Percentiles rank a stretch among this genome's conserved stretches.
phyloP scores from a whole-genome alignment of 2,113 vertebrate species.

The Heterochromis multidens region DNA sequence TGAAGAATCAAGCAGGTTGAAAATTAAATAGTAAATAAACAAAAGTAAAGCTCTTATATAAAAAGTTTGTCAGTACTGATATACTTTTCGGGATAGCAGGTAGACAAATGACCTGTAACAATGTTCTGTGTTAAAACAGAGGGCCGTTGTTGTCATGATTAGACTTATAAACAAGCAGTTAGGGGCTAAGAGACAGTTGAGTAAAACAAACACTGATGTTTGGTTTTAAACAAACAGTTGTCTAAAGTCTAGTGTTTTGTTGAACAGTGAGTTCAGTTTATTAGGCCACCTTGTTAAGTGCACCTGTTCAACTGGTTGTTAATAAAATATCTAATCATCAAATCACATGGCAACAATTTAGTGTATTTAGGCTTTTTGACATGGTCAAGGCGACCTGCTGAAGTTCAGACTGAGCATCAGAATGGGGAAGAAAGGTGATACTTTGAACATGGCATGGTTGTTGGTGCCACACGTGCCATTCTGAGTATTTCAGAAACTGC shows the following conservation, averaged over 20 bases:
- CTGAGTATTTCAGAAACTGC: not conserved
- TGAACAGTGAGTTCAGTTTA: not conserved
- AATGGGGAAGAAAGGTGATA: not conserved
- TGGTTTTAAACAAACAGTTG: not conserved
- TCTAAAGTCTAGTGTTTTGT: not conserved
- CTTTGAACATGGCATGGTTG: not conserved
- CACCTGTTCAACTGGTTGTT: not conserved
- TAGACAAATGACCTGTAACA: not conserved
- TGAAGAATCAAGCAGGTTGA: not conserved
- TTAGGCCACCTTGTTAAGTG: not conserved
- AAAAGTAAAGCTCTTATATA: not conserved
- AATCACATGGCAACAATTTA: not conserved
- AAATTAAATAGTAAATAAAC: not conserved
- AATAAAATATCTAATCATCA: not conserved
- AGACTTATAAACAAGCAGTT: not conserved
- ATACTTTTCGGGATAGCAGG: not conserved
- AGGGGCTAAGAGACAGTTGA: not conserved
- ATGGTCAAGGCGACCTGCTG: not conserved
- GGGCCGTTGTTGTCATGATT: fast-evolving
- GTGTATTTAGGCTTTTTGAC: not conserved
- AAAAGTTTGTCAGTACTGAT: not conserved
- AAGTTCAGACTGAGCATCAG: not conserved
- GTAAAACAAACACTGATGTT: not conserved
- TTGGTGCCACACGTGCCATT: not conserved
- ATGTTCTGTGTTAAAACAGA: fast-evolving